Conservation (phyloP, 2,888 invertebrate species). For the Platynereis dumerilii region DNA sequence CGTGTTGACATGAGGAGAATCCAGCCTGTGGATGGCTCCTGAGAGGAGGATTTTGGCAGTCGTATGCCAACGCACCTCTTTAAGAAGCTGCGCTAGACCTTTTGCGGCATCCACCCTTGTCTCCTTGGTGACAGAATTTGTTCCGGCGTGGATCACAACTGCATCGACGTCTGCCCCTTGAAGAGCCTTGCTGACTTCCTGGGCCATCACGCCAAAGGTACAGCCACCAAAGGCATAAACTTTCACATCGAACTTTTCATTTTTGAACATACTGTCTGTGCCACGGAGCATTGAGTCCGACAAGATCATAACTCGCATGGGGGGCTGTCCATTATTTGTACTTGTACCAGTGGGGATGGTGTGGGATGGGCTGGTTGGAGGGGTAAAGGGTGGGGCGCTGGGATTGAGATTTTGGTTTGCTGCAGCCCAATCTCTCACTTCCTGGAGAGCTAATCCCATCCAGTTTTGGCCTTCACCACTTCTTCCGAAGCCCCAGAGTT, state of each 20-base stretch:
- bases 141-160: not conserved
- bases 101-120: too few species aligned
- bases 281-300: too few species aligned
- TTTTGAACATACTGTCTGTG: too few species aligned
- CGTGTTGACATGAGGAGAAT: not conserved
- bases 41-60: not conserved
- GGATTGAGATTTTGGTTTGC: too few species aligned
- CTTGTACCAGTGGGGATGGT: too few species aligned
- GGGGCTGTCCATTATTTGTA: too few species aligned
- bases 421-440: not conserved
- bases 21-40: not conserved
- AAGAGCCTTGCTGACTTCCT: too few species aligned
- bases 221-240: not conserved
- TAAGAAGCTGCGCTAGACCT: too few species aligned
- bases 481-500: slow-evolving; percentile 6
- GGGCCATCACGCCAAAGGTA: not conserved
- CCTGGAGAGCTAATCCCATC: not conserved
- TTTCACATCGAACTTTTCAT: not conserved
- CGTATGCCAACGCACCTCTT: not conserved
- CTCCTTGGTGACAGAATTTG: not conserved
- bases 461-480: slow-evolving; percentile 2
- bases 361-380: too few species aligned
- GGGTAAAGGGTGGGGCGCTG: too few species aligned
- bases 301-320: too few species aligned
- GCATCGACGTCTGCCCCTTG: not conserved